phyloP scores from a whole-genome alignment of 2,797 vertebrate genomes.

The Enteromius argenteus region DNA sequence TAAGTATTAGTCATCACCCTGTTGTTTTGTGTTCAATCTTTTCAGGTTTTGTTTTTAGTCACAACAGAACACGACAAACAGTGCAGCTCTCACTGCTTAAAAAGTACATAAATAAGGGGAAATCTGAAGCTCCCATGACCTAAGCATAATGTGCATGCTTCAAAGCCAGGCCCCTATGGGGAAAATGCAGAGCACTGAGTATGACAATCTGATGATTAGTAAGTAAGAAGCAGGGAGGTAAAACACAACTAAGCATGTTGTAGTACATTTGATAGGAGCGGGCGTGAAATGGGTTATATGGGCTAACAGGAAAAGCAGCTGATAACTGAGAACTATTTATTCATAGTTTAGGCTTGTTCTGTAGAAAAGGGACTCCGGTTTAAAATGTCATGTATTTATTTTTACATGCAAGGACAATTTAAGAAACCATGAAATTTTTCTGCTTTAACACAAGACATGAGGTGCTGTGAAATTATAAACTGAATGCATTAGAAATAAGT shows the following conservation, averaged over 20 bases:
- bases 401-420: background rate
- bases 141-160: slow-evolving; percentile 33
- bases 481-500: background rate
- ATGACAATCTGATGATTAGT: slow-evolving; percentile 31
- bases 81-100: slow-evolving; percentile 8
- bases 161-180: slow-evolving; percentile 24
- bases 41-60: slow-evolving; percentile 31
- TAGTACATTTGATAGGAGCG: slow-evolving; percentile 9
- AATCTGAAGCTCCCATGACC: slow-evolving; percentile 27
- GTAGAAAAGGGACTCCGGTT: background rate
- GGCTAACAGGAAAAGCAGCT: slow-evolving; percentile 16
- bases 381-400: background rate
- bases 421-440: background rate
- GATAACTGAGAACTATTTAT: slow-evolving; percentile 19
- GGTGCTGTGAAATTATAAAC: background rate
- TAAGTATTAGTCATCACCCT: slow-evolving; percentile 23
- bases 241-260: slow-evolving; percentile 36
- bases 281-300: slow-evolving; percentile 10
- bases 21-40: background rate
- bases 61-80: slow-evolving; percentile 27
- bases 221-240: background rate
- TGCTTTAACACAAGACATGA: background rate
- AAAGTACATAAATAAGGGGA: slow-evolving; percentile 29
- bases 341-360: slow-evolving; percentile 16
- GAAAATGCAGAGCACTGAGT: slow-evolving; percentile 43